Evolutionary conservation across 2,888 invertebrate species (phyloP).

Genomic region (Tenthredo mesomela): DNA sequence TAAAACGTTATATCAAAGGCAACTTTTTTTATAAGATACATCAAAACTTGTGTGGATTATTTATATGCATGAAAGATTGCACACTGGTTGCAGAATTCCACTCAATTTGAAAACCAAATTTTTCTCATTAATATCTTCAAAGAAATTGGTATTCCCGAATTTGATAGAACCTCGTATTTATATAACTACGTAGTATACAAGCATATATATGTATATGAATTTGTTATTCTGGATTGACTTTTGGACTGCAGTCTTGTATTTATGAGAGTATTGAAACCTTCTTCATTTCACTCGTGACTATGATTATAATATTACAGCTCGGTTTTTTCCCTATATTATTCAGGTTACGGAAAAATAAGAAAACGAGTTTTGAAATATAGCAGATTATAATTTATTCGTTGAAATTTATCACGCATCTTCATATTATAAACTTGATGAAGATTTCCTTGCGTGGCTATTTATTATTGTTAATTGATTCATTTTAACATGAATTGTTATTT

Average conservation of each 20-base stretch:
- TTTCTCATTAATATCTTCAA: neutral
- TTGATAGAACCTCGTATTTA: no score
- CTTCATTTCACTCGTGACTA: no score
- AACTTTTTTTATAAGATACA: neutral
- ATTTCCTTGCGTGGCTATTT: neutral
- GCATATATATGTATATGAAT: no score
- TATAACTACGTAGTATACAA: no score
- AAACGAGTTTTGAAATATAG: neutral
- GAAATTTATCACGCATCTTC: constrained; percentile 9
- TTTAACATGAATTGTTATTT: no score
- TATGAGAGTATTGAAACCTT: no score
- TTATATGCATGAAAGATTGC: neutral
- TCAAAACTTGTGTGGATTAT: neutral
- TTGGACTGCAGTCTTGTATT: no score
- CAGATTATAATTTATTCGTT: constrained; percentile 8
- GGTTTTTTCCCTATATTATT: no score
- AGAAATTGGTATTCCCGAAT: no score
- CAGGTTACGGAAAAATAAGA: neutral
- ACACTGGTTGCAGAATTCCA: neutral
- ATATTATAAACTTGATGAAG: neutral
- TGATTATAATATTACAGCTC: no score
- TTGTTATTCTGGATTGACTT: no score
- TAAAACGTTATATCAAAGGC: neutral
- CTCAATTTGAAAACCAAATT: neutral
- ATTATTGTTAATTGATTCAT: neutral